Conservation (phyloP, 2,888 invertebrate genomes). For the Hipparchia sbordonii region DNA sequence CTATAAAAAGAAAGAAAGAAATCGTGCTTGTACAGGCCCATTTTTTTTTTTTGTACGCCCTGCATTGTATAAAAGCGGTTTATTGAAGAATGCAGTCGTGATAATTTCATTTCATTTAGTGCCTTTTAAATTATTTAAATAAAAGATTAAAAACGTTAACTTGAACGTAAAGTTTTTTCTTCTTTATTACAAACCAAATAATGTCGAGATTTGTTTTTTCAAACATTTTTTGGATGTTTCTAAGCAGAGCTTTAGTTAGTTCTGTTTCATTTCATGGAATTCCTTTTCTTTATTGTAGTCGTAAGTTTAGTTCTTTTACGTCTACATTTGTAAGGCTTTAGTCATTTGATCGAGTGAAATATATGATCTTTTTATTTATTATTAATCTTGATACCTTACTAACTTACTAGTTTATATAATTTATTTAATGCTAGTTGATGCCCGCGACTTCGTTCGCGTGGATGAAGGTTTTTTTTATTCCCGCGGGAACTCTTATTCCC, state of each 20-base stretch:
- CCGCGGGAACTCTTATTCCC: too few species aligned
- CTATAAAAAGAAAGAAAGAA: constrained; percentile 18
- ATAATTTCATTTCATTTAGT: constrained; percentile 16
- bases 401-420: too few species aligned
- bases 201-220: neutral
- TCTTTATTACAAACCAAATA: neutral
- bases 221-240: neutral
- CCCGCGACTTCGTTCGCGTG: too few species aligned
- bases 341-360: too few species aligned
- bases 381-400: too few species aligned
- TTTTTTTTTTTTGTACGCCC: constrained; percentile 14
- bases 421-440: too few species aligned
- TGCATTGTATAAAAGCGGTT: constrained; percentile 26
- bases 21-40: constrained; percentile 13
- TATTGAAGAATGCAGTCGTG: constrained; percentile 24
- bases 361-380: too few species aligned
- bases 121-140: constrained; percentile 12
- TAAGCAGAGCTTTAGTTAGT: neutral
- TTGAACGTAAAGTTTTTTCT: constrained; percentile 4
- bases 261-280: too few species aligned
- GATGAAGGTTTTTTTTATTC: too few species aligned
- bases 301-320: too few species aligned
- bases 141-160: constrained; percentile 2
- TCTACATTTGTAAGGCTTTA: too few species aligned
- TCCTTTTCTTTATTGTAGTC: too few species aligned